These are phyloP conservation scores for Tetranychus urticae DNA, from an alignment of 1,140 invertebrate species.

Conservation along the genomic window DNA sequence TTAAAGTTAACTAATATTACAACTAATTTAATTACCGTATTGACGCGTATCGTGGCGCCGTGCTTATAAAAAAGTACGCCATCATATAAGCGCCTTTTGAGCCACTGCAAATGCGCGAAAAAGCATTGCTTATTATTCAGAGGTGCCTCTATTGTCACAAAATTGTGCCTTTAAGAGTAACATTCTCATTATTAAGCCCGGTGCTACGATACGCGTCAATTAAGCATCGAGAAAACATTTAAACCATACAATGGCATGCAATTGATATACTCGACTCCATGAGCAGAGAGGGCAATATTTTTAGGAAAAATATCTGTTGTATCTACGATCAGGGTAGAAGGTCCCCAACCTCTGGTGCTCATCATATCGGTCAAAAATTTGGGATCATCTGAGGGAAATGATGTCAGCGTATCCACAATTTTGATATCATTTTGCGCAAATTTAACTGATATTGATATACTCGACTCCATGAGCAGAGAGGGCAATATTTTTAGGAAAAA, in stretches of 20 bases:
- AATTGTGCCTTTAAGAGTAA: too few relatives aligned
- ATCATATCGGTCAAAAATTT: conserved; percentile 46
- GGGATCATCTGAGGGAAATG: conserved; percentile 51
- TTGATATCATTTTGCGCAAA: conserved; percentile 82
- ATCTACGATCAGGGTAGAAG: conserved; percentile 81
- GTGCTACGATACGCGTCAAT: too few relatives aligned
- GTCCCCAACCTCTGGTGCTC: conserved; percentile 67
- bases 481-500: conserved; percentile 63
- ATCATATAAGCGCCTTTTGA: too few relatives aligned
- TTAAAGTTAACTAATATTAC: too few relatives aligned
- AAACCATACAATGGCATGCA: conserved; percentile 81
- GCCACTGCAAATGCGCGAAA: too few relatives aligned
- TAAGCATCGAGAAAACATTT: conserved; percentile 57
- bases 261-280: conserved; percentile 42
- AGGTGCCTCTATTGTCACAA: too few relatives aligned
- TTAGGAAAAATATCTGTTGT: conserved; percentile 55
- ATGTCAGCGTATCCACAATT: conserved; percentile 57
- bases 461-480: conserved; percentile 34
- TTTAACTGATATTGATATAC: conserved; percentile 57
- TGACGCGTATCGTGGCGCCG: too few relatives aligned
- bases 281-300: conserved; percentile 54
- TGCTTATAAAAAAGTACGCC: too few relatives aligned
- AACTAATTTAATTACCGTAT: too few relatives aligned
- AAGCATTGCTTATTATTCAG: too few relatives aligned
- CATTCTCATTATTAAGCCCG: too few relatives aligned